Evolutionary conservation across 1,140 invertebrate species (phyloP), one percentile per base, ranked within the genome.

Genomic region (Oreohelix idahoensis): DNA sequence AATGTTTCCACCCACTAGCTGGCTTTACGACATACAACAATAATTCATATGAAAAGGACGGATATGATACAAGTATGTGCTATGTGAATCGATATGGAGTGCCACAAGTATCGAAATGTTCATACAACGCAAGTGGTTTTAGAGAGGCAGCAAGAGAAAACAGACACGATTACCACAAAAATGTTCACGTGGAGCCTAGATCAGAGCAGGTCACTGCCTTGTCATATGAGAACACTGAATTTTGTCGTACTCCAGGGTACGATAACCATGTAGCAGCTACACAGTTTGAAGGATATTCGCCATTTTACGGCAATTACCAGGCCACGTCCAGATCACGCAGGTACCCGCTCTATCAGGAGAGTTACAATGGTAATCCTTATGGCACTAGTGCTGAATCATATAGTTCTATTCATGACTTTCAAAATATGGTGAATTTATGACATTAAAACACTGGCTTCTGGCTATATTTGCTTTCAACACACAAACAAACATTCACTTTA

Each of bases 401-500:
- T 42, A n/a, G 71, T 42, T n/a, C 15, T 2, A 39, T 74, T 5
- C 71, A 39, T 29, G 71, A 74, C 20, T 74, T 74, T 74, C 71
- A 74, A 42, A 74, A 49, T 35, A 42, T 74, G 71, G 38, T 39
- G 23, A 74, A 74, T 26, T 39, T 74, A 29, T 74, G 32, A 39
- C 69, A 39, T 5, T 38, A 71, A 17, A 20, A 45, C 15, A 15
- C n/a, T n/a, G n/a, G n/a, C n/a, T n/a, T n/a, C n/a, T n/a, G n/a
- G n/a, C n/a, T n/a, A n/a, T n/a, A n/a, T n/a, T n/a, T n/a, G n/a
- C n/a, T n/a, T n/a, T n/a, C n/a, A n/a, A n/a, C n/a, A n/a, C n/a
- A n/a, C n/a, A n/a, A n/a, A n/a, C n/a, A n/a, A n/a, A n/a, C n/a
- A n/a, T n/a, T n/a, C n/a, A n/a, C n/a, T n/a, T n/a, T n/a, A n/a